These are phyloP conservation scores for Pardosa pseudoannulata DNA, from an alignment of 2,888 invertebrate species.

Conservation along the genomic window DNA sequence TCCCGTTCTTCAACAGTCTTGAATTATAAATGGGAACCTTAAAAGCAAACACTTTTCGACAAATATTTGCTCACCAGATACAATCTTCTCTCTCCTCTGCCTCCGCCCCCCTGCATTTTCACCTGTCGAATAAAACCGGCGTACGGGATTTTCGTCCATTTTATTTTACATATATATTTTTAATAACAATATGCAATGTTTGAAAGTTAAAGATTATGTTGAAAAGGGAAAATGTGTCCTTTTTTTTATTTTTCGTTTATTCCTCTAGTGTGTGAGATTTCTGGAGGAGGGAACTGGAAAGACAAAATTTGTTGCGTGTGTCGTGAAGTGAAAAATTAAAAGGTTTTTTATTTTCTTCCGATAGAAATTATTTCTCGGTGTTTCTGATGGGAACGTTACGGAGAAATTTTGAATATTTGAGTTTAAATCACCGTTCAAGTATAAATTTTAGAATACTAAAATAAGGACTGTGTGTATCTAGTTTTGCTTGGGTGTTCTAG, in stretches of 20 bases:
- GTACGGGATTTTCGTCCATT: neutral
- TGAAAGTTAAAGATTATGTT: conserved; percentile 1
- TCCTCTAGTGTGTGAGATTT: neutral
- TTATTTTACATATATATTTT: too few relatives aligned
- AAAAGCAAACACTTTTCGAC: conserved; percentile 11
- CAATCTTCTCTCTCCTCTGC: neutral
- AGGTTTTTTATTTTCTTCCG: neutral
- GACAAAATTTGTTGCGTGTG: neutral
- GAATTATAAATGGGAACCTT: conserved; percentile 13
- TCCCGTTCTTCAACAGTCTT: neutral
- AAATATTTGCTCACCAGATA: conserved; percentile 3
- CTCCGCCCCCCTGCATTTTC: neutral
- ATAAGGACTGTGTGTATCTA: too few relatives aligned
- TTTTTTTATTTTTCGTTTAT: too few relatives aligned
- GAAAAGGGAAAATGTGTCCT: neutral
- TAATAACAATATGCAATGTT: conserved; percentile 12
- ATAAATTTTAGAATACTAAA: too few relatives aligned
- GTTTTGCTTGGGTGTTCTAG: too few relatives aligned
- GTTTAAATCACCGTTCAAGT: too few relatives aligned
- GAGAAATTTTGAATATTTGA: too few relatives aligned
- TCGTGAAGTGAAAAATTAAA: conserved; percentile 11
- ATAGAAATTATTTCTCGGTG: too few relatives aligned
- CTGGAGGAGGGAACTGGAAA: neutral
- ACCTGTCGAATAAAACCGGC: neutral
- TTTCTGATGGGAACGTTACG: too few relatives aligned